Evolutionary conservation across 2,888 invertebrate species (phyloP), one percentile per base, ranked within the genome.

Genomic region (Athetis lepigone): DNA sequence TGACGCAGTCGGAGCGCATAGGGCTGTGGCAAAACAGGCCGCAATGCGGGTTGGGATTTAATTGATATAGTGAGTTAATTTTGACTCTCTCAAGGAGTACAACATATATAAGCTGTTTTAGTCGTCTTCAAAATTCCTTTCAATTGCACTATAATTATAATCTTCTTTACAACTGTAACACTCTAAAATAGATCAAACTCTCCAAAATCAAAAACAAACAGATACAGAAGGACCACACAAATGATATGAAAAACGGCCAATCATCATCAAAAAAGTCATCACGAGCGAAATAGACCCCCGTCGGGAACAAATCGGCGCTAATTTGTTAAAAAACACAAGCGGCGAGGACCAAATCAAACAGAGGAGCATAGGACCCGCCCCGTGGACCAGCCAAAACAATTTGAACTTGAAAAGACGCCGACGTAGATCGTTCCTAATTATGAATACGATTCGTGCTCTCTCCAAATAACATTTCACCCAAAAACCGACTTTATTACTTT

Each of bases 321-420:
- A 90, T 90, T 88, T 88, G 90, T 89, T 83, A 79, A 88, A 86
- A 86, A 88, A 87, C 84, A 80, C 80, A 75, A 84, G 83, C 84
- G 82, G 77, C 73, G 55, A 74, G 73, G 79, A 70, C 73, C 85
- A 85, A 89, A 88, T 88, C 88, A 84, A 83, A 84, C 84, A 81
- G 83, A 74, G 80, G 82, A 83, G 79, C 81, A 51, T 56, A 58
- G 45, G 67, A 73, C 58, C 75, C 83, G 84, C 86, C 85, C 82
- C 70, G 39, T 51, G 62, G 61, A 60, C 60, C 69, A 70, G 79
- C 76, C 68, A 47, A 77, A 74, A 68, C 70, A 72, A 81, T 82
- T 77, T 56, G 54, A 57, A 85, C 79, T 71, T 83, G 78, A 86
- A 86, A 85, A 76, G 83, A 81, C 58, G 79, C 85, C 86, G 87